A percentile compares a stretch with the other conserved stretches of the same genome.
phyloP scores from a whole-genome alignment of 2,888 invertebrate genomes.

The Amiota communis region DNA sequence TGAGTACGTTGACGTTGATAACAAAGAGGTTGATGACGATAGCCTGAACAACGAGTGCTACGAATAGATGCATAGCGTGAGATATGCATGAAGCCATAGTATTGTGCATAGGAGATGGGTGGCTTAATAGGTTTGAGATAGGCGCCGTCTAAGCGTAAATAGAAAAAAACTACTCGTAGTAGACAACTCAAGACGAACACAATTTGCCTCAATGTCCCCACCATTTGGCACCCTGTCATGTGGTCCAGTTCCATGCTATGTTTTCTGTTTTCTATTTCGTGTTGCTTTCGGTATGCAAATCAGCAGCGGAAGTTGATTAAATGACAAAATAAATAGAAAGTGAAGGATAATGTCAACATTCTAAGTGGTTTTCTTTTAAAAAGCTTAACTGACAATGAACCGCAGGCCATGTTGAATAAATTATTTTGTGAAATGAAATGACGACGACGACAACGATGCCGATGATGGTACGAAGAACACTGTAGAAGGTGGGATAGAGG shows the following conservation, averaged over 20 bases:
- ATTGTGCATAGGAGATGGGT: neutral
- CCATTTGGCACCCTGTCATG: neutral
- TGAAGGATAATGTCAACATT: constrained; percentile 68
- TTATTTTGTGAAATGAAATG: constrained; percentile 53
- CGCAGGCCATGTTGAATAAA: constrained; percentile 67
- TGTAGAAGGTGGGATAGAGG: too few species aligned
- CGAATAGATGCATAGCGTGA: too few species aligned
- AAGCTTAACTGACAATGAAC: constrained; percentile 66
- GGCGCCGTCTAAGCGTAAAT: constrained; percentile 52
- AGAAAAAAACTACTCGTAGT: constrained; percentile 19
- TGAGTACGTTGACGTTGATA: constrained; percentile 9
- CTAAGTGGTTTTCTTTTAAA: constrained; percentile 67
- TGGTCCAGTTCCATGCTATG: neutral
- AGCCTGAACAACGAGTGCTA: neutral
- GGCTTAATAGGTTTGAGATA: constrained; percentile 55
- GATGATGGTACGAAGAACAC: constrained; percentile 6
- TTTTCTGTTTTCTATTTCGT: neutral
- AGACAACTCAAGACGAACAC: constrained; percentile 53
- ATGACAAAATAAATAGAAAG: constrained; percentile 67
- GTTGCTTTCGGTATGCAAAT: constrained; percentile 58
- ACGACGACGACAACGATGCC: constrained; percentile 37
- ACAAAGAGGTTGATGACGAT: constrained; percentile 5
- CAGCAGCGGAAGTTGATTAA: constrained; percentile 66
- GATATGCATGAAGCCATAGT: too few species aligned
- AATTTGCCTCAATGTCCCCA: constrained; percentile 10